Evolutionary conservation across 2,888 invertebrate genomes (phyloP), one percentile per base, ranked within the genome.

Genomic region (Cheilosia urbana): DNA sequence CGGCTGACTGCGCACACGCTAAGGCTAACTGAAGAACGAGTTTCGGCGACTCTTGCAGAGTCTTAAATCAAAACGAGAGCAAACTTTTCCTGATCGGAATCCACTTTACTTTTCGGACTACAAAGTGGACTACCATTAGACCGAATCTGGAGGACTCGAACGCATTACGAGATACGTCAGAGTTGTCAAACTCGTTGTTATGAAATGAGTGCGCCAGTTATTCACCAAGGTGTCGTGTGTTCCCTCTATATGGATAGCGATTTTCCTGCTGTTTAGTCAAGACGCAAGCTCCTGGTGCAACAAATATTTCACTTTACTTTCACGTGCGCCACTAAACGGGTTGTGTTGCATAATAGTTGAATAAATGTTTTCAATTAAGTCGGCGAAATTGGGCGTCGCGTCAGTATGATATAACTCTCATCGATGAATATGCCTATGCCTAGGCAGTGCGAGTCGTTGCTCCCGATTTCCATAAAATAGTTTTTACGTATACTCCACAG

Each of bases 181-280:
- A 79, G 65, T 81, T 42, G 85, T 81, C 34, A 55, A 68, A 85
- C 85, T 47, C 27, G 85, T 81, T 81, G 72, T 85, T 85, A 85
- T 77, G 62, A 72, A 85, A 85, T 85, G 72, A 58, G 30, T 81
- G 85, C 72, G 57, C 81, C 51, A 81, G 85, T 81, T 81, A 72
- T 49, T 76, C n/a, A 47, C 40, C 62, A 53, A 84, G 42, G 65
- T 80, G 75, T 69, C 34, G 24, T 55, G 53, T 27, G 27, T 57
- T 49, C 17, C 37, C 51, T 37, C 9, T 69, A 40, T 30, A 47
- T 47, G 45, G 78, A 51, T 34, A 17, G 57, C 58, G 21, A 15
- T 65, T 84, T 80, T 68, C 80, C 73, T 63, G 55, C 58, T 40
- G 49, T 58, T 69, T 63, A 65, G 47, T 60, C 51, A 66, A 73